These are phyloP conservation scores for Noctua janthe DNA, from an alignment of 2,888 invertebrate genomes.

Conservation along the genomic window DNA sequence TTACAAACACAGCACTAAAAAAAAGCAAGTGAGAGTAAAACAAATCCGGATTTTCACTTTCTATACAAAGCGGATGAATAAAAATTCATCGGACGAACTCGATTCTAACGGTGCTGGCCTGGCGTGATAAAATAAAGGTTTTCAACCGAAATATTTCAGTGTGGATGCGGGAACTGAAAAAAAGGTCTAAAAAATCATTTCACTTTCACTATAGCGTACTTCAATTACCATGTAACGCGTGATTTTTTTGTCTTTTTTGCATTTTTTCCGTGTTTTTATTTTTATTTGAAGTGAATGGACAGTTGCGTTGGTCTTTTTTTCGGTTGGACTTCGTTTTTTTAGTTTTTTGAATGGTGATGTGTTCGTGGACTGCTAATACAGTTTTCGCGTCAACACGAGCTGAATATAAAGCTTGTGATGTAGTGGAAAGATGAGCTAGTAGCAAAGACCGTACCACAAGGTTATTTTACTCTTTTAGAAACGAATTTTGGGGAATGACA, in stretches of 20 bases:
- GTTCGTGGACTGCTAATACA: slow-evolving; percentile 21
- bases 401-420: neutral
- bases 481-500: neutral
- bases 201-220: slow-evolving; percentile 64
- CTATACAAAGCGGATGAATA: slow-evolving; percentile 68
- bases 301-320: slow-evolving; percentile 32
- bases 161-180: slow-evolving; percentile 59
- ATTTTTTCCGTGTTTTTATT: slow-evolving; percentile 57
- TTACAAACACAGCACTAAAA: slow-evolving; percentile 56
- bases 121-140: slow-evolving; percentile 62
- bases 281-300: slow-evolving; percentile 52
- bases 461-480: neutral
- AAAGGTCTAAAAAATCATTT: slow-evolving; percentile 60
- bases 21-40: slow-evolving; percentile 53
- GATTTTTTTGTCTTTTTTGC: slow-evolving; percentile 56
- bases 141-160: slow-evolving; percentile 64
- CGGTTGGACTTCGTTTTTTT: slow-evolving; percentile 24
- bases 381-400: slow-evolving; percentile 8
- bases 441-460: neutral
- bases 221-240: slow-evolving; percentile 64
- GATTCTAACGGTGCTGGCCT: slow-evolving; percentile 66
- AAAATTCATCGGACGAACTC: slow-evolving; percentile 64
- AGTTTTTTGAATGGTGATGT: slow-evolving; percentile 31
- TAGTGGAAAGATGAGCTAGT: neutral
- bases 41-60: slow-evolving; percentile 70